Conservation (phyloP, 2,797 vertebrate genomes). For the Phaenicophaeus curvirostris region DNA sequence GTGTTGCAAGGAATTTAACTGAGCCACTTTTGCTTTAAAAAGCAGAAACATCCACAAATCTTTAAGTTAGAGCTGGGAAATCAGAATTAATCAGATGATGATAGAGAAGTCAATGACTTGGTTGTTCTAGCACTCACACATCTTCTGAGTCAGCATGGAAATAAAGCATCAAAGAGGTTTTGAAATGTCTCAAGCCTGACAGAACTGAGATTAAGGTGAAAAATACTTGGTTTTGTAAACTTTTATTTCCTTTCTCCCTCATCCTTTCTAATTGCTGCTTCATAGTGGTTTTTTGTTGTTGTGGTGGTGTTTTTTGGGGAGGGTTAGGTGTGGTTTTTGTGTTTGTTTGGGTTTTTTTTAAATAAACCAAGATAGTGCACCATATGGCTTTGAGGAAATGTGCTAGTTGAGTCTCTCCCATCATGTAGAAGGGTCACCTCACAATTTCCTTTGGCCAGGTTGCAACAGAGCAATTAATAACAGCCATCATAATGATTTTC, state of each 20-base stretch:
- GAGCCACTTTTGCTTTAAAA: background rate
- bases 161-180: background rate
- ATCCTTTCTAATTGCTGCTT: background rate
- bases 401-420: background rate
- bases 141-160: background rate
- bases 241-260: background rate
- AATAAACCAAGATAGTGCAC: background rate
- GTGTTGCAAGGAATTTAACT: background rate
- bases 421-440: background rate
- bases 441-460: background rate
- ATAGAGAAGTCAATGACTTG: background rate
- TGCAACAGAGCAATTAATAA: background rate
- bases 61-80: background rate
- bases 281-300: background rate
- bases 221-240: background rate
- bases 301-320: no score
- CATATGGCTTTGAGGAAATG: background rate
- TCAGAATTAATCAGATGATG: background rate
- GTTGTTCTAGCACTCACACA: accelerated
- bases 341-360: background rate
- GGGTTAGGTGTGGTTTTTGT: background rate
- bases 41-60: background rate
- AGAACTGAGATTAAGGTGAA: background rate
- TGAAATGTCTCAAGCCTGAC: background rate
- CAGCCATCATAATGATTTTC: background rate